These are phyloP conservation scores for Epinephelus cyanopodus DNA, from an alignment of 2,113 vertebrate species.

Conservation along the genomic window DNA sequence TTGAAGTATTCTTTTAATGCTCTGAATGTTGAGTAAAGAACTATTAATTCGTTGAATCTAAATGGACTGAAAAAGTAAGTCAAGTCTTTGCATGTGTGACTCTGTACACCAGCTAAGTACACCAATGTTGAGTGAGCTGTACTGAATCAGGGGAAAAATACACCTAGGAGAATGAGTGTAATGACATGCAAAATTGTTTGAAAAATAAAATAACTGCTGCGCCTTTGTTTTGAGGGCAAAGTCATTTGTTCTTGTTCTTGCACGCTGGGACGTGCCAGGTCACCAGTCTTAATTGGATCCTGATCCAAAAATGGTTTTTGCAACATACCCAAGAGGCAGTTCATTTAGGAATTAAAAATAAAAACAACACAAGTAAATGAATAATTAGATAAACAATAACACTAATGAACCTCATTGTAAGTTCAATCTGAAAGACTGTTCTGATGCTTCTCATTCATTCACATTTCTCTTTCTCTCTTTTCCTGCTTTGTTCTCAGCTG, in stretches of 20 bases:
- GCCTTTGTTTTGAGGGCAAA: constrained; percentile 29
- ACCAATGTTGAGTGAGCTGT: neutral
- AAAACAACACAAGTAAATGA: neutral
- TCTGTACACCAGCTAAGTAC: constrained; percentile 10
- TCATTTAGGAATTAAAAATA: neutral
- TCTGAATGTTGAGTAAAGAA: no score
- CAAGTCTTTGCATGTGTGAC: neutral
- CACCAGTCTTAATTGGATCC: constrained; percentile 30
- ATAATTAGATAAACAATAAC: neutral
- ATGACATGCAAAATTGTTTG: constrained; percentile 5
- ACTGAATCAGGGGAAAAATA: neutral
- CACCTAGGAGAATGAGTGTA: neutral
- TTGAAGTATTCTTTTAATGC: no score
- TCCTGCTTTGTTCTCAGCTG: no score
- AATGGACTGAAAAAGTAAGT: neutral
- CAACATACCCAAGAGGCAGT: neutral
- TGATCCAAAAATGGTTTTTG: constrained; percentile 15
- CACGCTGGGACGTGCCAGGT: constrained; percentile 8
- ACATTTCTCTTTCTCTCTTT: no score
- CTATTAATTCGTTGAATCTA: no score
- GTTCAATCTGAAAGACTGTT: no score
- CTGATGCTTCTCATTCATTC: no score
- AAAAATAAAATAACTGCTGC: constrained; percentile 22
- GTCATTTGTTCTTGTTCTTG: constrained; percentile 20
- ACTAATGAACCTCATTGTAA: no score